phyloP scores from a whole-genome alignment of 2,113 vertebrate species.

The Aleadryas rufinucha region DNA sequence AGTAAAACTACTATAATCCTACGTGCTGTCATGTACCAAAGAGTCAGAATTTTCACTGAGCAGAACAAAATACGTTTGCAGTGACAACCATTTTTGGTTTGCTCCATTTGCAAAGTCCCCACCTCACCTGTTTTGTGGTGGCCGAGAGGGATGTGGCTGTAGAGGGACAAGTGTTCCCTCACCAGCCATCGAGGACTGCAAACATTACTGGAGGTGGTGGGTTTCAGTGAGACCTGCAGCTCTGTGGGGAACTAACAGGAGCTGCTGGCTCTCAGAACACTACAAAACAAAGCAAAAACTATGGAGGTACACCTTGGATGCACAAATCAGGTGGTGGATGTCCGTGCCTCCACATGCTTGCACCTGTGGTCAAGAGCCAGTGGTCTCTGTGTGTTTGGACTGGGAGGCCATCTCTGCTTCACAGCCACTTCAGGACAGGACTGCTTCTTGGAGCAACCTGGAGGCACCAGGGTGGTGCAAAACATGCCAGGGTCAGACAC shows the following conservation, averaged over 20 bases:
- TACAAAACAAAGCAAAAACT: neutral
- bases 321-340: neutral
- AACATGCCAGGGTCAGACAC: neutral
- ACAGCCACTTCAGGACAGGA: neutral
- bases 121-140: neutral
- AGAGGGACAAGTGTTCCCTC: neutral
- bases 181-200: fast-evolving
- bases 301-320: neutral
- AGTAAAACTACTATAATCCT: neutral
- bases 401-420: neutral
- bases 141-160: neutral
- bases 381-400: fast-evolving
- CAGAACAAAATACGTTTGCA: neutral
- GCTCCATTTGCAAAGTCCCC: neutral
- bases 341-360: neutral
- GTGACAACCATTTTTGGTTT: neutral
- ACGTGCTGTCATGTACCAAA: neutral
- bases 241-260: neutral
- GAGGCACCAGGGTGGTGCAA: neutral
- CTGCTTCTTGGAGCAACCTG: neutral
- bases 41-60: neutral
- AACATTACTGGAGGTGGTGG: fast-evolving
- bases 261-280: neutral
- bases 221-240: neutral
- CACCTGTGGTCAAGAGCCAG: neutral